Evolutionary conservation across 2,113 vertebrate species (phyloP).

Genomic region (Uria lomvia): DNA sequence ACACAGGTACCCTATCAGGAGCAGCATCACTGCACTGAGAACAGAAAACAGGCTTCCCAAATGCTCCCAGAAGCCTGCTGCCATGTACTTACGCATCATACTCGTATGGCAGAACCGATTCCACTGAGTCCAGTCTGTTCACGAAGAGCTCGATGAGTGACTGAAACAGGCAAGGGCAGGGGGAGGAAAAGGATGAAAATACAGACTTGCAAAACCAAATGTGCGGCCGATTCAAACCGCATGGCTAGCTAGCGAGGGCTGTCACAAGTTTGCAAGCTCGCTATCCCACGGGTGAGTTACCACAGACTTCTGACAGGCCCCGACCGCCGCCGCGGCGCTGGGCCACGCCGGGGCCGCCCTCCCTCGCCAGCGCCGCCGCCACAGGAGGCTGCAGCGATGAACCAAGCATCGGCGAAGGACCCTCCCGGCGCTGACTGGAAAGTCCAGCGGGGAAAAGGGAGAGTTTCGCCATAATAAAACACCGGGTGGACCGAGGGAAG

Average conservation of each 20-base stretch:
- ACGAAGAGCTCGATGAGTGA: conserved; percentile 83
- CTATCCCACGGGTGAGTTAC: neutral
- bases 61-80: neutral
- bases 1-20: accelerated
- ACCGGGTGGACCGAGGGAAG: no score
- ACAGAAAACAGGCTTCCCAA: neutral
- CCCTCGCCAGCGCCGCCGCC: neutral
- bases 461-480: neutral
- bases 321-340: neutral
- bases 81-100: conserved; percentile 84
- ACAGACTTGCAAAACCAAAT: accelerated
- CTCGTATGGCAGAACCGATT: conserved; percentile 87
- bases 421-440: neutral
- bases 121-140: conserved; percentile 87
- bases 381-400: neutral
- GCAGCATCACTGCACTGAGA: accelerated
- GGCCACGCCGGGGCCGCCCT: neutral
- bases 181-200: neutral
- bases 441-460: neutral
- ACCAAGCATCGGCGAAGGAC: no score
- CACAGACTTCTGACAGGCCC: neutral
- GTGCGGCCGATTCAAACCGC: accelerated
- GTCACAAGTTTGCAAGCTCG: neutral
- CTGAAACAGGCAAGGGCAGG: conserved; percentile 54
- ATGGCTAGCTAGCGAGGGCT: neutral